Percentiles rank a stretch among this genome's conserved stretches.
These are phyloP conservation scores for Crenichthys baileyi DNA, from an alignment of 2,797 vertebrate genomes.

Conservation along the genomic window DNA sequence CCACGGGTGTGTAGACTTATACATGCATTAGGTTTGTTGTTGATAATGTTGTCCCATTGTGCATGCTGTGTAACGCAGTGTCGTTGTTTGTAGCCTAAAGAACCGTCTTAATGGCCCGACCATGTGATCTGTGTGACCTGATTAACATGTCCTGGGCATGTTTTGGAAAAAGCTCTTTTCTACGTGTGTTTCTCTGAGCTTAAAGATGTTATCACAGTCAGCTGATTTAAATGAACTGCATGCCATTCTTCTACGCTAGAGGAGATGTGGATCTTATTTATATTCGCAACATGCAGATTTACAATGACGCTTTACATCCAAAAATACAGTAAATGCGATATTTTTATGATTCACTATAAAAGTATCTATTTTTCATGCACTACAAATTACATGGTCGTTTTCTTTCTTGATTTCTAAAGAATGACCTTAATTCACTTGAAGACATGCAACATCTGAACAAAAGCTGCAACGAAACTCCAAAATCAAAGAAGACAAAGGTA, in stretches of 20 bases:
- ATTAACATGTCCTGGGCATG: constrained; percentile 48
- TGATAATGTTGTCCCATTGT: constrained; percentile 11
- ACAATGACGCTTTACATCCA: background rate
- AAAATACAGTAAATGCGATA: background rate
- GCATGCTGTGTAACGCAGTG: constrained; percentile 19
- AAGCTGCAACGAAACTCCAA: constrained; percentile 14
- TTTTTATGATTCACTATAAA: background rate
- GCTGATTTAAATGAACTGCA: constrained; percentile 45
- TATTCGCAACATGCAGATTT: background rate
- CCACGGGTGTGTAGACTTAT: background rate
- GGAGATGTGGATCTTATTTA: constrained; percentile 26
- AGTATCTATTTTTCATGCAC: background rate
- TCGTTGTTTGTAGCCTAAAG: constrained; percentile 31
- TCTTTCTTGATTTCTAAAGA: constrained; percentile 43
- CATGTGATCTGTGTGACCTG: constrained; percentile 62
- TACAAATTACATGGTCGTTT: background rate
- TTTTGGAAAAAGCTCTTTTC: constrained; percentile 61
- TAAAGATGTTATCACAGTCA: constrained; percentile 55
- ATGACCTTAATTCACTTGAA: constrained; percentile 22
- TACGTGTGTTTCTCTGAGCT: constrained; percentile 38
- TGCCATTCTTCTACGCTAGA: constrained; percentile 24
- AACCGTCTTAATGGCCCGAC: constrained; percentile 10
- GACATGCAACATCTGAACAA: constrained; percentile 34
- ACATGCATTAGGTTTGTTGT: background rate
- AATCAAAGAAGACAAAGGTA: constrained; percentile 76